phyloP scores from a whole-genome alignment of 2,888 invertebrate genomes.

The Apodemia duryi region DNA sequence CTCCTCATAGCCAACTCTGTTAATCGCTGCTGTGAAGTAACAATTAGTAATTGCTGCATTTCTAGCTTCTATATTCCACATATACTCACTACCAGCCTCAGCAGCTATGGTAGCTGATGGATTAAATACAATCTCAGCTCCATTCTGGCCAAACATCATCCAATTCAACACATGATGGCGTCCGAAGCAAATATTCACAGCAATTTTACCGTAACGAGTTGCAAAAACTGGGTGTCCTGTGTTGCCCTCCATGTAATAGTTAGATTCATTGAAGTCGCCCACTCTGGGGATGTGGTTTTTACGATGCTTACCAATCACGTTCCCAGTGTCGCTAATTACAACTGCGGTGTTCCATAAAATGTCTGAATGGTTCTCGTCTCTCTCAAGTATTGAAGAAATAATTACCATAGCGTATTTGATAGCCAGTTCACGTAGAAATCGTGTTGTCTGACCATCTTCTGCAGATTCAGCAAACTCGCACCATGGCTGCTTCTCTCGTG shows the following conservation, averaged over 20 bases:
- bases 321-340: constrained; percentile 93
- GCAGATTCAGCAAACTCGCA: constrained; percentile 98
- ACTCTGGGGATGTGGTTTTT: constrained; percentile 99
- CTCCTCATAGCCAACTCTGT: constrained; percentile 95
- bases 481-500: constrained; percentile 97
- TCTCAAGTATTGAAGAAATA: constrained; percentile 95
- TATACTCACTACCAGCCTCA: constrained; percentile 88
- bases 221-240: constrained; percentile 97
- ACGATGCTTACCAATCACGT: constrained; percentile 95
- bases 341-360: constrained; percentile 98
- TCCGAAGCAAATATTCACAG: constrained; percentile 98
- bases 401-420: constrained; percentile 95
- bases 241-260: constrained; percentile 97
- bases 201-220: constrained; percentile 93
- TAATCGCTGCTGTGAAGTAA: constrained; percentile 95
- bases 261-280: constrained; percentile 99
- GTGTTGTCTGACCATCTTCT: constrained; percentile 91
- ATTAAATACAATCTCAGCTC: constrained; percentile 99
- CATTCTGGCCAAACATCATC: constrained; percentile 98
- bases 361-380: constrained; percentile 92
- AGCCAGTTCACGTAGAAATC: constrained; percentile 89
- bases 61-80: constrained; percentile 98
- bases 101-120: constrained; percentile 94
- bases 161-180: constrained; percentile 99
- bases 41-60: constrained; percentile 98